Conservation (phyloP, 1,140 invertebrate genomes). For the Octopus bimaculoides region DNA sequence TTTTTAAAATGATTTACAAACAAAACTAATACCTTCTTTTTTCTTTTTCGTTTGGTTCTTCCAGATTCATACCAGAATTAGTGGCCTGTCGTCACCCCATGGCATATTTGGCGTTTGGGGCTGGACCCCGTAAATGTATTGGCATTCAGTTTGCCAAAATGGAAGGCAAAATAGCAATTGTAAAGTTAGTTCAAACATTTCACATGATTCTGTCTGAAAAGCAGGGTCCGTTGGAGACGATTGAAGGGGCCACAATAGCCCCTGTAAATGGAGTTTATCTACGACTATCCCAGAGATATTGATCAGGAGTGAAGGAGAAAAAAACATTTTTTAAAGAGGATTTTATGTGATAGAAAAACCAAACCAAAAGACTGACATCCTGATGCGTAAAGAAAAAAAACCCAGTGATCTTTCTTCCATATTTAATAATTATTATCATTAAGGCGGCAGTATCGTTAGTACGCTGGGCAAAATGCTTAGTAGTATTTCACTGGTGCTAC, state of each 20-base stretch:
- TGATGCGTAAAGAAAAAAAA: too few species aligned
- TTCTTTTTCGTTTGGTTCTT: slow-evolving; percentile 19
- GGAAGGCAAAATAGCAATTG: slow-evolving; percentile 52
- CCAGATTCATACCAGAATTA: slow-evolving; percentile 45
- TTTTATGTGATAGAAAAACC: too few species aligned
- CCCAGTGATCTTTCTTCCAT: too few species aligned
- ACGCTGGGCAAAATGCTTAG: too few species aligned
- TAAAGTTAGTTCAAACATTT: slow-evolving; percentile 42
- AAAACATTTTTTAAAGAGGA: too few species aligned
- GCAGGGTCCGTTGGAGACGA: slow-evolving; percentile 33
- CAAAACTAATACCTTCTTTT: neutral
- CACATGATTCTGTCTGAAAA: slow-evolving; percentile 33
- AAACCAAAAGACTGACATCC: too few species aligned
- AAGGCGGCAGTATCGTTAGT: too few species aligned
- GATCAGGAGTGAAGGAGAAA: neutral
- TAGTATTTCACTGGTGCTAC: too few species aligned
- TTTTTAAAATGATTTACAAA: neutral
- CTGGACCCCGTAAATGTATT: slow-evolving; percentile 58
- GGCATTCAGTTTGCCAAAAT: slow-evolving; percentile 56
- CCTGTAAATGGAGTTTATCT: slow-evolving; percentile 38
- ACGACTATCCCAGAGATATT: neutral
- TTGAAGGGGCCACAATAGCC: slow-evolving; percentile 50
- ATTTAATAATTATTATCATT: too few species aligned
- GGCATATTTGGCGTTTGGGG: slow-evolving; percentile 53
- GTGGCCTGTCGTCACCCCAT: slow-evolving; percentile 37